Evolutionary conservation across 2,888 invertebrate genomes (phyloP).

Genomic region (Heliconius charithonia): DNA sequence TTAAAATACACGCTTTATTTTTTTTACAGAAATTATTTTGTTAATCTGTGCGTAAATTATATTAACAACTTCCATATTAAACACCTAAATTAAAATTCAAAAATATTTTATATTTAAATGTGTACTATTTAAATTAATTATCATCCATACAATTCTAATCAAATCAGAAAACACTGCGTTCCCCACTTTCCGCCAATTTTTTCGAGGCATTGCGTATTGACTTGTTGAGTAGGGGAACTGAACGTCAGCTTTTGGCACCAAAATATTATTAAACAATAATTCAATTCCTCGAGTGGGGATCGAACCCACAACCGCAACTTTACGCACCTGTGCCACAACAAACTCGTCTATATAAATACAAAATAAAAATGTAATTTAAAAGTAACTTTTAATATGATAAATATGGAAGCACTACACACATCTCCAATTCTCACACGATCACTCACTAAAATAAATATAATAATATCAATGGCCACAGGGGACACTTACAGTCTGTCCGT

Average conservation of each 20-base stretch:
- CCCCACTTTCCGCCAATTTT: too few species aligned
- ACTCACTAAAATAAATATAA: conserved; percentile 23
- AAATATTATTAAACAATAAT: too few species aligned
- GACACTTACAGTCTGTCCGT: conserved; percentile 68
- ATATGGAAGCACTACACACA: not conserved
- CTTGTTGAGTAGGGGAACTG: too few species aligned
- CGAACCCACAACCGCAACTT: too few species aligned
- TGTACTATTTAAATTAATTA: not conserved
- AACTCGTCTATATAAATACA: too few species aligned
- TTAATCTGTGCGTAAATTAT: not conserved
- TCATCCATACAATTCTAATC: too few species aligned
- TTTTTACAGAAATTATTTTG: not conserved
- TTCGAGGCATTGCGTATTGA: too few species aligned
- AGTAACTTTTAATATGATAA: not conserved
- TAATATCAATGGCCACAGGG: conserved; percentile 32
- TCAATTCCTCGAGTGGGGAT: too few species aligned
- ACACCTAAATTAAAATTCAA: too few species aligned
- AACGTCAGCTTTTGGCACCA: too few species aligned
- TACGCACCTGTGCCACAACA: too few species aligned
- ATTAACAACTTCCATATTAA: not conserved
- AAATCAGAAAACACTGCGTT: too few species aligned
- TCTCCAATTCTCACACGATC: conserved; percentile 25
- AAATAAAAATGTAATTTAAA: not conserved
- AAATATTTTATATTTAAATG: not conserved
- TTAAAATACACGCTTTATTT: not conserved